Base-by-base conservation (phyloP, 2,888 invertebrate genomes). In the Cryptocephalus moraei region DNA sequence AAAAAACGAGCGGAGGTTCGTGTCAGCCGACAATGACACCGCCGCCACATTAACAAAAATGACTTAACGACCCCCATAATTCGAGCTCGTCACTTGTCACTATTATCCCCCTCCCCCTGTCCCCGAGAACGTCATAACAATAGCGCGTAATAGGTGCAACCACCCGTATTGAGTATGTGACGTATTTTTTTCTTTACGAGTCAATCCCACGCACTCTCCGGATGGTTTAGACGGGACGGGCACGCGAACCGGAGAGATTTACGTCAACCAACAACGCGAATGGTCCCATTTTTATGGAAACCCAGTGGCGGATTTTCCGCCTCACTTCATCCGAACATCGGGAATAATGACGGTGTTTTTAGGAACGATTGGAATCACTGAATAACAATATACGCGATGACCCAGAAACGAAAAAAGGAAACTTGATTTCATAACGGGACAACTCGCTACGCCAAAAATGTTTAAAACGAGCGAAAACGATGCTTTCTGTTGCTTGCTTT, bases 151-250 rank as follows among this genome's bases (percentile, higher is more conserved):
- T 50, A 54, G 54, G 54, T 55, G 54, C 57, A 56, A 55, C 58
- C 56, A 47, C 56, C 56, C 56, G 50, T 58, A 56, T 61, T 52
- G 57, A 58, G 58, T 43, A 58, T 58, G 57, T 56, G 58, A 60
- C 59, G 53, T 43, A 11, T 46, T 50, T 60, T 59, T 62, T 61
- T 60, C 61, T 63, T 64, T 64, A 64, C 62, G 62, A 58, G 59
- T 62, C 59, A 59, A 62, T 60, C 63, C 56, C 64, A 64, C 62
- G 64, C 62, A 63, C 62, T 58, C 59, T 57, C 56, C 51, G 52
- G 55, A 59, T 61, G 54, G 59, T 63, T 63, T 63, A 63, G 62
- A 61, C 59, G 62, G 53, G 49, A 52, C 44, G 45, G 50, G 57
- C 64, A 64, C 64, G 64, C 64, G 61, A 64, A 54, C 49, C 50